Evolutionary conservation across 2,797 vertebrate species (phyloP), one percentile per base, ranked within the genome.

Genomic region (Furcifer pardalis): DNA sequence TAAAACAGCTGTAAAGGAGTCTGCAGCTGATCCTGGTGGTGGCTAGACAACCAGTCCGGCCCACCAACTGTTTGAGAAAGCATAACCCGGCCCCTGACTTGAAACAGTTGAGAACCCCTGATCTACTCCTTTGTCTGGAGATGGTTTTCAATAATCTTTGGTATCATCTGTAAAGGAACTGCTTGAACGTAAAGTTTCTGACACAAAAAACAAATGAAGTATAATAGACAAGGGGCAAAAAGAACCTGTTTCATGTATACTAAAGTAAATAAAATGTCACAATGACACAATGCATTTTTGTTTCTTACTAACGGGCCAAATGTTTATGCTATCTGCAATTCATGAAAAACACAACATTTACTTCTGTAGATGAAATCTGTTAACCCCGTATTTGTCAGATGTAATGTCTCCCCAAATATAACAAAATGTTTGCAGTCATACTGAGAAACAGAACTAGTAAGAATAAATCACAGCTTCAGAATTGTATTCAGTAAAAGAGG

Each of bases 101-200:
- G n/a, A n/a, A n/a, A n/a, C n/a, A n/a, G n/a, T n/a, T n/a, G n/a
- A n/a, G n/a, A n/a, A n/a, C n/a, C n/a, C n/a, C n/a, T n/a, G n/a
- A 78, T 49, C 37, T 84, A 69, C 89, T 84, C 84, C 7, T 0
- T 65, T 79, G 65, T 82, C 88, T 81, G 19, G 84, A 93, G 85
- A 49, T 49, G 0, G 0, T 40, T 0, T 80, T 27, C 44, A 81
- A 56, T n/a, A 77, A 8, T 35, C 76, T 89, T 81, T 27, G 90
- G 87, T 42, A 52, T 86, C 88, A 87, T 90, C 93, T 94, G 89
- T 12, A n/a, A 91, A 87, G 69, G 0, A 42, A 86, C 59, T 74
- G 72, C 81, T 89, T 91, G 73, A 10, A 91, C 90, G 93, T 27
- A 73, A 84, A 87, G 79, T 79, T 86, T 44, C 84, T 82, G 88